phyloP scores from a whole-genome alignment of 2,113 vertebrate species.

The Podarcis muralis region DNA sequence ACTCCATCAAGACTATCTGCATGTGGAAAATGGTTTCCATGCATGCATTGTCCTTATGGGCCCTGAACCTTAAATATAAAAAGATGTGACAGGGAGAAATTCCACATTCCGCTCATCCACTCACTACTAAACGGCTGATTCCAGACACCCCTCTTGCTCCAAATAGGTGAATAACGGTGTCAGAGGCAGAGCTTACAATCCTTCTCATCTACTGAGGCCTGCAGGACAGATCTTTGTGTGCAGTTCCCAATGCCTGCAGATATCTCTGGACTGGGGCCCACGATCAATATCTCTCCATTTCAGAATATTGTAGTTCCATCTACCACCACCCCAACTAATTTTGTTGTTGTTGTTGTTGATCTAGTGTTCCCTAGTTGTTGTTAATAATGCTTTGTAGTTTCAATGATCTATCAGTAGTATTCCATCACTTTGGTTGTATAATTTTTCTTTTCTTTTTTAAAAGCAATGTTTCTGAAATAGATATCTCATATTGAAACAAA shows the following conservation, averaged over 20 bases:
- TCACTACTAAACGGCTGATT: neutral
- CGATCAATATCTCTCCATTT: neutral
- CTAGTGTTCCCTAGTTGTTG: constrained; percentile 33
- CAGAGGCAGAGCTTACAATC: neutral
- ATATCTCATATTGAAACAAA: constrained; percentile 56
- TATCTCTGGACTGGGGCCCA: neutral
- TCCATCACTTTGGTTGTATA: constrained; percentile 58
- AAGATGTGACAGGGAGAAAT: neutral
- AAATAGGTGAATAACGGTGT: neutral
- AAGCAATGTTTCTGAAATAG: constrained; percentile 49
- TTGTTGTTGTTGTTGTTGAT: neutral
- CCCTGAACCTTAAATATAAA: neutral
- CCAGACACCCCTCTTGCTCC: neutral
- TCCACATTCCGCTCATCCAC: neutral
- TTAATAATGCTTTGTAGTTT: constrained; percentile 56
- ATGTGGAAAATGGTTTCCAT: neutral
- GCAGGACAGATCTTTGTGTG: too few relatives aligned
- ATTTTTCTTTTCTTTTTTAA: constrained; percentile 42
- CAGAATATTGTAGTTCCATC: neutral
- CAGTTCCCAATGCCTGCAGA: neutral
- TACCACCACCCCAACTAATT: neutral
- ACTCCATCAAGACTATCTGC: neutral
- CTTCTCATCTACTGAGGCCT: neutral
- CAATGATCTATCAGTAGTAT: constrained; percentile 47
- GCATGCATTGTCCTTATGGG: neutral